Base-by-base conservation (phyloP, 2,797 vertebrate species). In the Sebastes aleutianus region DNA sequence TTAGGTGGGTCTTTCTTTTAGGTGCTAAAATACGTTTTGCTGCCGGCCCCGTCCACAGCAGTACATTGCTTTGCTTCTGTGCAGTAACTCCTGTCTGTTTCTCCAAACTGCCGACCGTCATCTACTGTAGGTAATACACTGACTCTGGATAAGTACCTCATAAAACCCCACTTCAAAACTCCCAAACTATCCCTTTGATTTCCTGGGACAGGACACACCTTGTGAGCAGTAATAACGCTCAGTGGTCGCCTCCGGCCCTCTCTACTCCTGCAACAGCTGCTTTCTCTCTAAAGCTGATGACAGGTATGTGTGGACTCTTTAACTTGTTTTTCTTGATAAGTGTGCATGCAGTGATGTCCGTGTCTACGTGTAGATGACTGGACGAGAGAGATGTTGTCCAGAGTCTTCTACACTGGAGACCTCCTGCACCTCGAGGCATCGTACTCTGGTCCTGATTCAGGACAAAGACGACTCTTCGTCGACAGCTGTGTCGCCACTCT, bases 401-500 rank as follows among this genome's bases (percentile, higher is more conserved):
- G 13, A 6, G 34, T 36, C 36, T 87, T 82, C 76, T 65, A 83
- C 65, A 78, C 90, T 2, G 90, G 91, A 24, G 90, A 87, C 16
- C 8, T 80, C 43, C 50, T 93, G 72, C 75, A 82, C 76, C 70
- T 93, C 1, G 53, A 91, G 70, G 91, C 66, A 0, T 88, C 85
- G 2, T 91, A 90, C 79, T 31, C 5, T 0, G 81, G 68, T 32
- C 18, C 84, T 14, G 66, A 70, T 5, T 47, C 73, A 2, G 34
- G 16, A 24, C 68, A 39, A 6, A 85, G 78, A 27, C 63, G 11
- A 0, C 43, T 91, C 36, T 90, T 80, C 24, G 61, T 92, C 0
- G 79, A 91, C 36, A 76, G 26, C 79, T 93, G 92, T 10, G 91
- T 92, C 3, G 87, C 86, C 54, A 89, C 87, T 2, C 80, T 91